Conservation (phyloP, 2,797 vertebrate species). For the Brachyrhaphis roseni region DNA sequence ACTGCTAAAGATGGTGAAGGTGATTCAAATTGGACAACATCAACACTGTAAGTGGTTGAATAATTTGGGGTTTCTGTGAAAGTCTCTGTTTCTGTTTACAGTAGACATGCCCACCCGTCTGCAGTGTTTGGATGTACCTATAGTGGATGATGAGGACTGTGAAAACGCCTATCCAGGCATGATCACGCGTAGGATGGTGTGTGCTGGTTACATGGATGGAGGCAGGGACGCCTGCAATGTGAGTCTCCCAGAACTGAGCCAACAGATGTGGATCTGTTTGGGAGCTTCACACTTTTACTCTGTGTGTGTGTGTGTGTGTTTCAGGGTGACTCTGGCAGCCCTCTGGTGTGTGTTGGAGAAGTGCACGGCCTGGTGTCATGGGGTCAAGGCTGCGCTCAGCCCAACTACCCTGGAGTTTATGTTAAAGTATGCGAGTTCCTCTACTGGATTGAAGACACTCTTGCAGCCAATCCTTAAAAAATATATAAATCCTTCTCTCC, state of each 20-base stretch:
- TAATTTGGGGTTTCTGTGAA: background rate
- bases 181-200: conserved; percentile 80
- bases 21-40: background rate
- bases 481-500: background rate
- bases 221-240: conserved; percentile 79
- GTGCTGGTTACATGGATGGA: conserved; percentile 77
- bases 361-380: conserved; percentile 89
- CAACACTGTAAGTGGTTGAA: background rate
- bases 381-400: conserved; percentile 82
- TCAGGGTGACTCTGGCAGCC: conserved; percentile 88
- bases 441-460: conserved; percentile 79
- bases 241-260: conserved; percentile 30
- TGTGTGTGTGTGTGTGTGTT: conserved; percentile 15
- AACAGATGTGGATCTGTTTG: background rate
- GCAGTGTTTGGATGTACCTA: conserved; percentile 76
- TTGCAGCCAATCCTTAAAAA: conserved; percentile 67
- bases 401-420: conserved; percentile 82
- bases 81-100: conserved; percentile 29
- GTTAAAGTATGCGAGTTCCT: conserved; percentile 84
- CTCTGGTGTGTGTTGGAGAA: conserved; percentile 80
- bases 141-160: conserved; percentile 61
- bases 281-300: background rate
- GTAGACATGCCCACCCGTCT: conserved; percentile 61
- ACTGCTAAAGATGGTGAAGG: conserved; percentile 19
- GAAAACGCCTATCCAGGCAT: conserved; percentile 74